Percentiles rank a stretch among this genome's conserved stretches.
These are phyloP conservation scores for Eretmocerus hayati DNA, from an alignment of 2,888 invertebrate genomes.

Conservation along the genomic window DNA sequence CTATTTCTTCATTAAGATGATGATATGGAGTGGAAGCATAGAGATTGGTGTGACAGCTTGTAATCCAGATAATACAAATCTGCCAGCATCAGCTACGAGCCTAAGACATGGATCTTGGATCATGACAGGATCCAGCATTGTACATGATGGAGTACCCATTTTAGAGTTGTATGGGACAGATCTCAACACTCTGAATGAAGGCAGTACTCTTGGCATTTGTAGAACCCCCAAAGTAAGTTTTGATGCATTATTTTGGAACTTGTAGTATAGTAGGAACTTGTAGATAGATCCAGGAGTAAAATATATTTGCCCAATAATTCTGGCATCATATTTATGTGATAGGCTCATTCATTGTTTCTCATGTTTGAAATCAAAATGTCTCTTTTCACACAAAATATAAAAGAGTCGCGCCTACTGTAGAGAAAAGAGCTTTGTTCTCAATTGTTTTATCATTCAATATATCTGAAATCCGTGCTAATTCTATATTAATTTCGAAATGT, in stretches of 20 bases:
- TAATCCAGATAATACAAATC: slow-evolving; percentile 60
- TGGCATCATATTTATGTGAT: background rate
- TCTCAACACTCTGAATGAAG: slow-evolving; percentile 74
- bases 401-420: too few species aligned
- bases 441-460: too few species aligned
- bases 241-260: too few species aligned
- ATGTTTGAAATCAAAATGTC: too few species aligned
- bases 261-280: too few species aligned
- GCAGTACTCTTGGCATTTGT: slow-evolving; percentile 79
- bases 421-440: too few species aligned
- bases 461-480: too few species aligned
- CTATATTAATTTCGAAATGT: too few species aligned
- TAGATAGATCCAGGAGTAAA: background rate
- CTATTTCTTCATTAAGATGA: slow-evolving; percentile 59
- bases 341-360: background rate
- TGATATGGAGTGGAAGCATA: slow-evolving; percentile 71
- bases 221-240: slow-evolving; percentile 65
- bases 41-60: slow-evolving; percentile 69
- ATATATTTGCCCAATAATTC: slow-evolving; percentile 9
- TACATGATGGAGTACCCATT: slow-evolving; percentile 76
- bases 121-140: slow-evolving; percentile 79
- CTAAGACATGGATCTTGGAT: slow-evolving; percentile 81
- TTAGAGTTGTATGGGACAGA: slow-evolving; percentile 80
- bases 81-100: slow-evolving; percentile 72
- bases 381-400: too few species aligned